A percentile compares a stretch with the other conserved stretches of the same genome.
Conservation (phyloP, 1,140 invertebrate species). For the Hermetia illucens region DNA sequence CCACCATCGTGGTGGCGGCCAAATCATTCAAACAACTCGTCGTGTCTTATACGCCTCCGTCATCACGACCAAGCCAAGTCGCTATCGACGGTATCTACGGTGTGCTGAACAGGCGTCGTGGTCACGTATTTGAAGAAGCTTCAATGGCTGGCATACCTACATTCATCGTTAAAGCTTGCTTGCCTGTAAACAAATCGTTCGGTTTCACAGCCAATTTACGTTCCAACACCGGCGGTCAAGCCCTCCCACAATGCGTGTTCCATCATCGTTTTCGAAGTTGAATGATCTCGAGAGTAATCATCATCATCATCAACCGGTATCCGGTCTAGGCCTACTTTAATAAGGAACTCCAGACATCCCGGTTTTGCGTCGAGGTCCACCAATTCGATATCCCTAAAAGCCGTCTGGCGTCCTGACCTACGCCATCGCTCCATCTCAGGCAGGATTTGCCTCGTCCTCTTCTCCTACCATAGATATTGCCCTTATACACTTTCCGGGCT, state of each 20-base stretch:
- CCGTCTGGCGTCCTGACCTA: no score
- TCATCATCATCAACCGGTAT: no score
- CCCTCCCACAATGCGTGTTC: background rate
- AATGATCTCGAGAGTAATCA: no score
- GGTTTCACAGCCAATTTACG: background rate
- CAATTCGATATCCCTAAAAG: no score
- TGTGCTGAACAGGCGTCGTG: slow-evolving; percentile 85
- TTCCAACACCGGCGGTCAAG: background rate
- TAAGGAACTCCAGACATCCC: no score
- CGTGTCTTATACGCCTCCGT: slow-evolving; percentile 87
- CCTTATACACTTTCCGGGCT: no score
- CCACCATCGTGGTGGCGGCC: slow-evolving; percentile 97
- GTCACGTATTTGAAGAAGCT: slow-evolving; percentile 84
- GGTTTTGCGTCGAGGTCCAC: no score
- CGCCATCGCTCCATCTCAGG: no score
- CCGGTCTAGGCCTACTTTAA: no score
- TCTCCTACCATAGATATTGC: no score
- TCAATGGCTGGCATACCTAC: background rate
- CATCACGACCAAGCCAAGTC: slow-evolving; percentile 71
- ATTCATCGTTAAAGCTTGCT: background rate
- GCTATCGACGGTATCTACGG: slow-evolving; percentile 88
- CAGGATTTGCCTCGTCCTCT: no score
- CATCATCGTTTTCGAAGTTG: no score
- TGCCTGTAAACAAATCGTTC: background rate
- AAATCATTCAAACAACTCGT: slow-evolving; percentile 96